Percentiles rank a stretch among this genome's conserved stretches.
Conservation (phyloP, 1,140 invertebrate species). For the Scaptodrosophila lebanonensis region DNA sequence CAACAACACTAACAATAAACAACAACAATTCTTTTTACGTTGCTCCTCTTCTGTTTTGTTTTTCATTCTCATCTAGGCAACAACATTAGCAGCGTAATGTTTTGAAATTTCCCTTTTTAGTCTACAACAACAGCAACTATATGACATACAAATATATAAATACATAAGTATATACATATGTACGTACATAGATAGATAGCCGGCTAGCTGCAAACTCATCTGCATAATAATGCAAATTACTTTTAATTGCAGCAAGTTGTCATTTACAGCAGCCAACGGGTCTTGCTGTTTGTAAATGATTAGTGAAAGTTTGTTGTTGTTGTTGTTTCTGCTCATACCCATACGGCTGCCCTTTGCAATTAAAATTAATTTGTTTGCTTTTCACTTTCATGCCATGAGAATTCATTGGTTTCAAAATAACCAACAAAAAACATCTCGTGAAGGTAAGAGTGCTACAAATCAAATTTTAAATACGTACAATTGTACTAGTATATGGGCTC, state of each 20-base stretch:
- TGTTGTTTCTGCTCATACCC: background rate
- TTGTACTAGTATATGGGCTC: too few species aligned
- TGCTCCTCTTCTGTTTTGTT: constrained; percentile 36
- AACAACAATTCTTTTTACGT: constrained; percentile 41
- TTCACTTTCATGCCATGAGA: constrained; percentile 18
- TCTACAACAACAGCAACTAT: constrained; percentile 20
- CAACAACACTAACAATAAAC: constrained; percentile 18
- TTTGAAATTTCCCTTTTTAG: constrained; percentile 60
- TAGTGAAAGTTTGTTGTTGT: constrained; percentile 49
- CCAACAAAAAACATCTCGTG: too few species aligned
- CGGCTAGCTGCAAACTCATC: constrained; percentile 44
- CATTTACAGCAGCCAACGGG: constrained; percentile 43
- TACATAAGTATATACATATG: constrained; percentile 15
- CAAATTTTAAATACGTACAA: too few species aligned
- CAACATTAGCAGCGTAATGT: background rate
- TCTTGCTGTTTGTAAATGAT: constrained; percentile 28
- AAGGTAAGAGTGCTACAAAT: too few species aligned
- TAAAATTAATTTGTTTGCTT: constrained; percentile 31
- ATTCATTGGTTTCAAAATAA: too few species aligned
- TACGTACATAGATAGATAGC: background rate
- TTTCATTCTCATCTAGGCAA: too few species aligned
- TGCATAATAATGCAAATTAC: constrained; percentile 72
- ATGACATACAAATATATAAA: constrained; percentile 44
- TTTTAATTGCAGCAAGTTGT: constrained; percentile 70
- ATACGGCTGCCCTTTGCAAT: constrained; percentile 24